A percentile compares a stretch with the other conserved stretches of the same genome.
phyloP scores from a whole-genome alignment of 2,113 vertebrate species.

The Salminus brasiliensis region DNA sequence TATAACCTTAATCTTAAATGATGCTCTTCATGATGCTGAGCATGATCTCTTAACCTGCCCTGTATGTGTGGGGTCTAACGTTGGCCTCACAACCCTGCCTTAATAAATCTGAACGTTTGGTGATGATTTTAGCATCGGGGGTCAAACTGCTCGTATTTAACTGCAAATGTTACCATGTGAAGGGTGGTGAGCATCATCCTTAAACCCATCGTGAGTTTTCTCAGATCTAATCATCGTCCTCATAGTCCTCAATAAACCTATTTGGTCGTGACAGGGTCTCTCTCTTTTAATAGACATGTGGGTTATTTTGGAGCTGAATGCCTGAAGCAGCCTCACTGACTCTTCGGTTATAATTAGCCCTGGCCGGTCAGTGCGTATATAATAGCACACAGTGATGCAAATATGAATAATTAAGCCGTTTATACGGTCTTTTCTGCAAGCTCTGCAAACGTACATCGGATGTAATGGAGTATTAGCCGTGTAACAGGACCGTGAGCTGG shows the following conservation, averaged over 20 bases:
- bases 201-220: background rate
- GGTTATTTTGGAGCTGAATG: background rate
- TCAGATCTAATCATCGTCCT: background rate
- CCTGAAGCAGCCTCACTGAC: background rate
- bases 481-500: too few species aligned
- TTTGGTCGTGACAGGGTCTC: background rate
- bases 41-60: too few species aligned
- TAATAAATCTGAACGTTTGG: background rate
- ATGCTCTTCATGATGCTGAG: background rate
- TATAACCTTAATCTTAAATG: background rate
- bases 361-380: background rate
- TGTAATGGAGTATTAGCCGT: background rate
- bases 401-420: background rate
- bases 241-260: background rate
- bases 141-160: background rate
- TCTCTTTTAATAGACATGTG: background rate
- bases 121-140: background rate
- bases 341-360: constrained; percentile 25
- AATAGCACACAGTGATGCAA: background rate
- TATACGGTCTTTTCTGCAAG: too few species aligned
- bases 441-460: background rate
- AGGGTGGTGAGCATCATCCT: background rate
- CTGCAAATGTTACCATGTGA: background rate
- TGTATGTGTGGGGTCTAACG: too few species aligned
- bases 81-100: too few species aligned